A percentile compares a stretch with the other conserved stretches of the same genome.
These are phyloP conservation scores for Andrena marginata DNA, from an alignment of 2,888 invertebrate species.

Conservation along the genomic window DNA sequence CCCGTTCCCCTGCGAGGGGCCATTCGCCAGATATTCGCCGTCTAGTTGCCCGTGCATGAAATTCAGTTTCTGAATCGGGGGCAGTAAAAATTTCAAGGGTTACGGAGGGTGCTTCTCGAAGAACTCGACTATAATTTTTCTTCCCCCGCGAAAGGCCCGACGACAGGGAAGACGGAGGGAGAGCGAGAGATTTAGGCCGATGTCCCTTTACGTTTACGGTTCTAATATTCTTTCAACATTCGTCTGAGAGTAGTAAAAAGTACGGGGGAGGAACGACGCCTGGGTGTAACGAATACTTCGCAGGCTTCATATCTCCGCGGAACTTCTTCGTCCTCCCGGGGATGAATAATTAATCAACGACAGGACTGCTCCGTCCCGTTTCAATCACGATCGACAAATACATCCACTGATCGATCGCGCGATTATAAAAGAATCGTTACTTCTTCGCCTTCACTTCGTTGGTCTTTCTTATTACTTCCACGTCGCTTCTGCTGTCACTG, in stretches of 20 bases:
- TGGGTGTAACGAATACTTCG: slow-evolving; percentile 26
- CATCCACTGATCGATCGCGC: slow-evolving; percentile 19
- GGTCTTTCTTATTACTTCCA: background rate
- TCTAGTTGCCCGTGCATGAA: slow-evolving; percentile 26
- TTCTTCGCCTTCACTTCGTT: background rate
- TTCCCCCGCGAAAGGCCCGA: background rate
- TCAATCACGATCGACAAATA: slow-evolving; percentile 18
- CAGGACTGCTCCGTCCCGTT: slow-evolving; percentile 6
- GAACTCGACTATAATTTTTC: slow-evolving; percentile 41
- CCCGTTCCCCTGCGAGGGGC: background rate
- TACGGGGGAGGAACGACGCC: background rate
- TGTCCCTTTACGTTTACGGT: slow-evolving; percentile 33
- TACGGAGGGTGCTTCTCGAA: slow-evolving; percentile 7
- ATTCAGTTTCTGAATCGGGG: slow-evolving; percentile 37
- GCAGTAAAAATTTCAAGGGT: slow-evolving; percentile 52
- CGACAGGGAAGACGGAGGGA: background rate
- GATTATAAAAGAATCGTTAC: background rate
- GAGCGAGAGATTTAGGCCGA: background rate
- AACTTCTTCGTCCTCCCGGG: background rate
- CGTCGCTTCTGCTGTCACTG: background rate
- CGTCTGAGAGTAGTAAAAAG: slow-evolving; percentile 33
- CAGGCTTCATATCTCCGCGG: background rate
- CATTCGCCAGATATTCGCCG: slow-evolving; percentile 24
- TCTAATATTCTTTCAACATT: slow-evolving; percentile 44
- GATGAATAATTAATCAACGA: slow-evolving; percentile 49